Percentiles rank a stretch among this genome's conserved stretches.
Evolutionary conservation across 2,888 invertebrate genomes (phyloP).

Genomic region (Sarcophaga caerulescens): DNA sequence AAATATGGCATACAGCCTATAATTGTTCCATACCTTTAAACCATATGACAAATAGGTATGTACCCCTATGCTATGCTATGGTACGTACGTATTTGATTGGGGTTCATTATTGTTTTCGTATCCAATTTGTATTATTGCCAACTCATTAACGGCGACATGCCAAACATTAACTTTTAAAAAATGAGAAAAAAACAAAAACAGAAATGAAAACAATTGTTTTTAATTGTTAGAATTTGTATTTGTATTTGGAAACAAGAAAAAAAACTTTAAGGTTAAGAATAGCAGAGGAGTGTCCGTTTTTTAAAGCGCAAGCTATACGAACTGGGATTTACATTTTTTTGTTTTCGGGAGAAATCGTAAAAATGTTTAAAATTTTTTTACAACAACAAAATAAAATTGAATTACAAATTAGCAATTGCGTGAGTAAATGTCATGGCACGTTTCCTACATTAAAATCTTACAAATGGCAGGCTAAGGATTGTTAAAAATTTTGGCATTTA

Average conservation of each 20-base stretch:
- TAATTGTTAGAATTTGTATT: constrained; percentile 54
- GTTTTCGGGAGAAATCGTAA: too few species aligned
- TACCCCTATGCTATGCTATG: background rate
- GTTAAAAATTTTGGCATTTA: background rate
- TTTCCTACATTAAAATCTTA: constrained; percentile 48
- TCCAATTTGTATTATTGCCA: constrained; percentile 75
- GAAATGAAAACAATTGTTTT: constrained; percentile 45
- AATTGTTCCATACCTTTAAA: constrained; percentile 70
- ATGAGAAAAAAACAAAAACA: too few species aligned
- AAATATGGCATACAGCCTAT: constrained; percentile 71
- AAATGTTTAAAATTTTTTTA: too few species aligned
- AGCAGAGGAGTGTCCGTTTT: background rate
- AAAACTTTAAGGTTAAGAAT: background rate
- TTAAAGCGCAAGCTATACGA: too few species aligned
- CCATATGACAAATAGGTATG: background rate
- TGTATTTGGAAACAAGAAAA: background rate
- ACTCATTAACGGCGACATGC: constrained; percentile 75
- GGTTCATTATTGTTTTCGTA: constrained; percentile 70
- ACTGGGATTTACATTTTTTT: constrained; percentile 6
- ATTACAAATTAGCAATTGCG: too few species aligned
- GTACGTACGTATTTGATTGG: background rate
- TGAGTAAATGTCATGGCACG: constrained; percentile 44
- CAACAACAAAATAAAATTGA: too few species aligned
- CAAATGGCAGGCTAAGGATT: background rate
- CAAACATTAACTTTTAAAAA: constrained; percentile 50